A percentile compares a stretch with the other conserved stretches of the same genome.
Conservation (phyloP, 2,113 vertebrate genomes). For the Phasianus colchicus region DNA sequence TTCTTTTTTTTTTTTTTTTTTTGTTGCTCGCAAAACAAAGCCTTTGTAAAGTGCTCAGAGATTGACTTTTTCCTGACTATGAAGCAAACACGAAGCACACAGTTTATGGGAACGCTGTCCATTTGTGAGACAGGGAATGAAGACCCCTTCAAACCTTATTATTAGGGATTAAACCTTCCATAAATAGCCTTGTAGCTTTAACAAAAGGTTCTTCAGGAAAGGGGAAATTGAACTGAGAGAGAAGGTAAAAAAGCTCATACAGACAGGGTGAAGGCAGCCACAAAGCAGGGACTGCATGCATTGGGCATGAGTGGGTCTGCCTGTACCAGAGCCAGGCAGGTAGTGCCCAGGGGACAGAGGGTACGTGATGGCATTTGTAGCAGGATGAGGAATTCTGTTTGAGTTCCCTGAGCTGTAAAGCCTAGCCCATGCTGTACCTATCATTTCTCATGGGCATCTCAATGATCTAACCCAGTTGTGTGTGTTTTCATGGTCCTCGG, state of each 20-base stretch:
- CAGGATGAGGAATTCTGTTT: neutral
- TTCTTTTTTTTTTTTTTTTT: neutral
- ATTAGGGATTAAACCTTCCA: neutral
- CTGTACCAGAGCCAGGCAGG: neutral
- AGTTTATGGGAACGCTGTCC: neutral
- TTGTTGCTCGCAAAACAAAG: slow-evolving; percentile 15
- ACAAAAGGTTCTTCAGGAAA: neutral
- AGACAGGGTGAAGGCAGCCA: neutral
- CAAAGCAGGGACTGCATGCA: neutral
- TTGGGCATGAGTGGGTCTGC: neutral
- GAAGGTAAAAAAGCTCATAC: neutral
- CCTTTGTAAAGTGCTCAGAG: neutral
- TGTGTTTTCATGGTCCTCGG: neutral
- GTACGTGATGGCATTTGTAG: neutral
- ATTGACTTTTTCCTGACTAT: neutral
- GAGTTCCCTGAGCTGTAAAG: neutral
- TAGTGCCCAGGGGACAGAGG: neutral
- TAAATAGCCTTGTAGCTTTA: neutral
- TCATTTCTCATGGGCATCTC: neutral
- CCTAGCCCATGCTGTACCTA: neutral
- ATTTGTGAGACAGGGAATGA: neutral
- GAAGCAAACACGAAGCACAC: fast-evolving
- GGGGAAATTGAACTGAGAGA: neutral
- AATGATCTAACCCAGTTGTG: neutral
- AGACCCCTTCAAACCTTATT: fast-evolving